These are phyloP conservation scores for Phrynosoma platyrhinos DNA, from an alignment of 2,113 vertebrate genomes.

Conservation along the genomic window DNA sequence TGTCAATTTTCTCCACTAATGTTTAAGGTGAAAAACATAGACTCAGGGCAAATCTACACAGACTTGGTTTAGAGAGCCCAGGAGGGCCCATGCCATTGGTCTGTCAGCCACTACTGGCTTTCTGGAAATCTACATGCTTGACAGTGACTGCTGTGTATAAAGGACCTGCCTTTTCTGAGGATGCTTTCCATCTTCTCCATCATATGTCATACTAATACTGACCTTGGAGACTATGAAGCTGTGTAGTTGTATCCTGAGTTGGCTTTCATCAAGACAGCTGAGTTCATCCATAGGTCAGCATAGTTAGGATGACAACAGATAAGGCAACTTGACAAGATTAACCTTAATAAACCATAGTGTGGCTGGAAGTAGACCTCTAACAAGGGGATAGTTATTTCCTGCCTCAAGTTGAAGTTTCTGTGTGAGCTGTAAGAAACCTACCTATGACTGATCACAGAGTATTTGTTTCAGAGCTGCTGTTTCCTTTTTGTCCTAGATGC, in stretches of 20 bases:
- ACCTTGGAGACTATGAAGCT: background rate
- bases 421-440: background rate
- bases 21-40: background rate
- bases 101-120: background rate
- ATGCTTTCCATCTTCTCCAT: background rate
- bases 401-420: background rate
- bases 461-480: background rate
- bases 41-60: background rate
- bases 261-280: background rate
- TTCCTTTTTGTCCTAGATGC: background rate
- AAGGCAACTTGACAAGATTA: background rate
- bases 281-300: background rate
- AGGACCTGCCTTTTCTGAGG: background rate
- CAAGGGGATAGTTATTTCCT: background rate
- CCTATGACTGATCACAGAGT: background rate
- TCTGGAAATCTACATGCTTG: background rate
- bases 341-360: background rate
- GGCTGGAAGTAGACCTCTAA: background rate
- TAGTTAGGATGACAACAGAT: background rate
- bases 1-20: background rate
- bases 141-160: background rate
- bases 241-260: background rate
- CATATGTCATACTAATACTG: background rate
- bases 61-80: background rate
- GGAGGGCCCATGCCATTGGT: background rate